Percentiles rank a stretch among this genome's conserved stretches.
phyloP scores from a whole-genome alignment of 2,797 vertebrate species.

The Galago senegalensis region DNA sequence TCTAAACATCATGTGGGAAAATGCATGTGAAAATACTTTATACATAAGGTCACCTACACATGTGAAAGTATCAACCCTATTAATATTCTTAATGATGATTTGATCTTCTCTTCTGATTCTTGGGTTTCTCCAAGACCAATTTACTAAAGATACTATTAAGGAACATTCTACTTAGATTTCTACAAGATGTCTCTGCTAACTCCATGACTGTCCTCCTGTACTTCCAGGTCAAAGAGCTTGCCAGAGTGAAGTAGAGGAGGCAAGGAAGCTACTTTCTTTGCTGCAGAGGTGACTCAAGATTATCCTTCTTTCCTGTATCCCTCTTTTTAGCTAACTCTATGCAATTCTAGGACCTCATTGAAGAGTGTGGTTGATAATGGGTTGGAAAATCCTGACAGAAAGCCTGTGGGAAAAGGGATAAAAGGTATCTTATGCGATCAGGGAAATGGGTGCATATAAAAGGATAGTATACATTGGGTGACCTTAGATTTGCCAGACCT shows the following conservation, averaged over 20 bases:
- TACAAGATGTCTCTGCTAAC: neutral
- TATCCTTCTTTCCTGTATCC: neutral
- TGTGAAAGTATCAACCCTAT: neutral
- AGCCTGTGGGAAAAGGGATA: neutral
- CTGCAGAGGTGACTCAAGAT: conserved; percentile 59
- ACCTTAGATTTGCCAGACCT: neutral
- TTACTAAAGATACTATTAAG: neutral
- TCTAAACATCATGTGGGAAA: neutral
- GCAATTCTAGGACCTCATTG: neutral
- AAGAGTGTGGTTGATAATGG: neutral
- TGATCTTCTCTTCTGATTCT: neutral
- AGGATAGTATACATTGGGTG: neutral
- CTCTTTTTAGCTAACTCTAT: neutral
- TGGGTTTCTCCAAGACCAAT: neutral
- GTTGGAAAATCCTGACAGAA: neutral
- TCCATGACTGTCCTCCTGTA: neutral
- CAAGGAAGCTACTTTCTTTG: conserved; percentile 51
- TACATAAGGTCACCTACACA: neutral
- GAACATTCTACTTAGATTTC: neutral
- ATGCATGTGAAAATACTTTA: neutral
- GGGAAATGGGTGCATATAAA: neutral
- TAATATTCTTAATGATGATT: neutral
- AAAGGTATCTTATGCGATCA: neutral
- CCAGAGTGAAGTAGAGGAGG: conserved; percentile 10
- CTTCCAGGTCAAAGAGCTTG: conserved; percentile 34